A percentile compares a stretch with the other conserved stretches of the same genome.
These are phyloP conservation scores for Sialis fuliginosa DNA, from an alignment of 2,888 invertebrate species.

Conservation along the genomic window DNA sequence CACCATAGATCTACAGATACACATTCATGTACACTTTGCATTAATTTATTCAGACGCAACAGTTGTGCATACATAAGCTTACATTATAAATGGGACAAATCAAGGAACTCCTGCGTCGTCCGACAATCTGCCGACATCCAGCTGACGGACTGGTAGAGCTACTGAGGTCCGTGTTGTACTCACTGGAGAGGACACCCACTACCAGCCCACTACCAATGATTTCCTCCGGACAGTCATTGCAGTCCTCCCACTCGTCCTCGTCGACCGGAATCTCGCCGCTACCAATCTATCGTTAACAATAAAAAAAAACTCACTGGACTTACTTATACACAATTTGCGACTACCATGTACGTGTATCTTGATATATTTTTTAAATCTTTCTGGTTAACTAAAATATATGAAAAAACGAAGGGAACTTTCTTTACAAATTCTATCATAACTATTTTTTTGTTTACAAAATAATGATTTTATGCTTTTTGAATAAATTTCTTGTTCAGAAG, in stretches of 20 bases:
- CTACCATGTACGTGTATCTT: too few species aligned
- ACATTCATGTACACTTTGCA: too few species aligned
- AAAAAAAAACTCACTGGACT: too few species aligned
- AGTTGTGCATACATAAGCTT: constrained; percentile 18
- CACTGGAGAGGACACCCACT: constrained; percentile 8
- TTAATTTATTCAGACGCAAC: constrained; percentile 8
- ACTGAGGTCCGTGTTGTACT: constrained; percentile 9
- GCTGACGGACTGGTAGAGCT: constrained; percentile 3
- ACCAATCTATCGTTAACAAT: constrained; percentile 36
- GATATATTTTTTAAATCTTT: too few species aligned
- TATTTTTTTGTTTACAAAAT: too few species aligned
- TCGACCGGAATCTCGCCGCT: constrained; percentile 69
- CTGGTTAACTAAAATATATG: too few species aligned
- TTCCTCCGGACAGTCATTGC: constrained; percentile 36
- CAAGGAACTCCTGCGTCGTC: constrained; percentile 34
- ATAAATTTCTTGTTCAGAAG: neutral
- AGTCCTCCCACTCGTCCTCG: constrained; percentile 69
- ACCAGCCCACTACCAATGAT: constrained; percentile 23
- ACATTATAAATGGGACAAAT: constrained; percentile 48
- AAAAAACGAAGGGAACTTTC: too few species aligned
- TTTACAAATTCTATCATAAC: too few species aligned
- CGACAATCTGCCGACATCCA: constrained; percentile 10
- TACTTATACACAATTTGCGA: too few species aligned
- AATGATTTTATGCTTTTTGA: constrained; percentile 3
- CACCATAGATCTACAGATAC: too few species aligned